phyloP scores from a whole-genome alignment of 35 echinoderm and acorn worm genomes.

The Apostichopus californicus region DNA sequence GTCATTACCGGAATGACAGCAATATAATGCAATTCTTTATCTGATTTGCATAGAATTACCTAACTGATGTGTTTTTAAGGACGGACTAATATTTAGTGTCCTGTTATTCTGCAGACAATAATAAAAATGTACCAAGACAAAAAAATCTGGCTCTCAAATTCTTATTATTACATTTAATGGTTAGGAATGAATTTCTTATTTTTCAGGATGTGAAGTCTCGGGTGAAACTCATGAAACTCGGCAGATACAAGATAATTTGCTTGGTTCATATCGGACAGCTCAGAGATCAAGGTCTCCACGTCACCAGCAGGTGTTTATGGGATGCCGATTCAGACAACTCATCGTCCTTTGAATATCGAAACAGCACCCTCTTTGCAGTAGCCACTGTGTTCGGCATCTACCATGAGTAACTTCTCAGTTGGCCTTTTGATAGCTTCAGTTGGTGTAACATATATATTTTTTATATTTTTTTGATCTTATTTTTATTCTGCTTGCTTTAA shows the following conservation, averaged over 20 bases:
- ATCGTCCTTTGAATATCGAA: conserved; percentile 86
- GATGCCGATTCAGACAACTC: conserved; percentile 85
- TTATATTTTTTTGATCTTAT: too few relatives aligned
- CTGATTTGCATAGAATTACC: too few relatives aligned
- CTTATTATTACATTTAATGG: too few relatives aligned
- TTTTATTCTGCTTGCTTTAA: too few relatives aligned
- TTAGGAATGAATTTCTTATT: neutral
- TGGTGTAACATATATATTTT: too few relatives aligned
- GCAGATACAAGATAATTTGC: conserved; percentile 90
- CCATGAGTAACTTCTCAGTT: conserved; percentile 67
- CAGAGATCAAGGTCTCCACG: conserved; percentile 86
- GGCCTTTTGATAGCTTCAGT: neutral
- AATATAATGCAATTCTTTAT: too few relatives aligned
- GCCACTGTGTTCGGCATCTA: conserved; percentile 94
- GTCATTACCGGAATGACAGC: too few relatives aligned
- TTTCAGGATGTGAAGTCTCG: conserved; percentile 89
- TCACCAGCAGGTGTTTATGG: conserved; percentile 93
- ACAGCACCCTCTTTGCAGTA: conserved; percentile 83
- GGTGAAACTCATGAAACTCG: conserved; percentile 85
- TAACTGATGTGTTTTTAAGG: too few relatives aligned
- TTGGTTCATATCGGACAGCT: conserved; percentile 95
- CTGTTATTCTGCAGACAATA: too few relatives aligned
- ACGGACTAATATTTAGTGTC: too few relatives aligned
- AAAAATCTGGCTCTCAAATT: too few relatives aligned
- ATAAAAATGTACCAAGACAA: too few relatives aligned